Percentiles rank a stretch among this genome's conserved stretches.
phyloP scores from a whole-genome alignment of 2,113 vertebrate genomes.

The Antigone vipio region DNA sequence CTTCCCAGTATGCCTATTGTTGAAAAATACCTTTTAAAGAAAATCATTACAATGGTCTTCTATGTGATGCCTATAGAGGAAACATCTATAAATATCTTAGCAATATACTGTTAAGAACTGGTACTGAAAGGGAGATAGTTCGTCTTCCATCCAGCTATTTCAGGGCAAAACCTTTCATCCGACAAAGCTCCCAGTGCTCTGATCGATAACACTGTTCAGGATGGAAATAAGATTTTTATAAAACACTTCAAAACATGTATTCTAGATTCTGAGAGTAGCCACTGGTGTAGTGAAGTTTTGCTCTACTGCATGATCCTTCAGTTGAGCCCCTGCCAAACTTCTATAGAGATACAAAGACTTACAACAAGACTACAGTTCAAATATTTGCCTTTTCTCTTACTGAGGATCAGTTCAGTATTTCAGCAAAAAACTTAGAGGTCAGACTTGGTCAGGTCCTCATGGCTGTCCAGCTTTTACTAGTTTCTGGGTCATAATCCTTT shows the following conservation, averaged over 20 bases:
- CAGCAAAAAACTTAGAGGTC: neutral
- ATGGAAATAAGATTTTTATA: neutral
- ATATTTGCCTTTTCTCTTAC: neutral
- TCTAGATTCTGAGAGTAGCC: neutral
- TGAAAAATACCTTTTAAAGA: neutral
- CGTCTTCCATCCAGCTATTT: neutral
- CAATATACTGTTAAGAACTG: neutral
- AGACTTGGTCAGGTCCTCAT: neutral
- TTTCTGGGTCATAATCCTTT: slow-evolving; percentile 53
- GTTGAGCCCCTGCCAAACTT: neutral
- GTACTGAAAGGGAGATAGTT: neutral
- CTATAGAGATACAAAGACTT: neutral
- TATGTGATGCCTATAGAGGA: neutral
- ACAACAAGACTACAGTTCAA: neutral
- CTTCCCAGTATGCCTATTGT: neutral
- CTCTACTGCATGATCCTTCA: neutral
- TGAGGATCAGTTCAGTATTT: neutral
- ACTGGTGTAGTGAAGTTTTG: neutral
- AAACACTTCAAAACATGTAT: neutral
- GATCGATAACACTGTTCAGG: neutral
- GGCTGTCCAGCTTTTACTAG: slow-evolving; percentile 28
- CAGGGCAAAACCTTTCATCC: neutral
- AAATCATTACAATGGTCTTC: neutral
- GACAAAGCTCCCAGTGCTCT: neutral
- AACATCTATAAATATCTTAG: slow-evolving; percentile 2